phyloP scores from a whole-genome alignment of 2,888 invertebrate genomes.

The Physocephala rufipes region DNA sequence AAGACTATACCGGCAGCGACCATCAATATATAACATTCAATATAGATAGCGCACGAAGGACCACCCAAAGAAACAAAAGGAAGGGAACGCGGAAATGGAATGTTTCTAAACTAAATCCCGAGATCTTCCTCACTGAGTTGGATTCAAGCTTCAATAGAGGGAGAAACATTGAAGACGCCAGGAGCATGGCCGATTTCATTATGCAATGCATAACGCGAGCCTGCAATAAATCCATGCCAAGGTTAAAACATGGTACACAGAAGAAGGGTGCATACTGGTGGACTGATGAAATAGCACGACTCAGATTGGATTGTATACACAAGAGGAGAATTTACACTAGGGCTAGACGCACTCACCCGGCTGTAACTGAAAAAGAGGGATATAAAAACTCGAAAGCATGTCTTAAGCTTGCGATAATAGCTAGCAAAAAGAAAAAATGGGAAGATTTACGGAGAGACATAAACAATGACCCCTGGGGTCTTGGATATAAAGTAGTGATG shows the following conservation, averaged over 20 bases:
- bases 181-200: no score
- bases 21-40: conserved; percentile 22
- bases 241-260: no score
- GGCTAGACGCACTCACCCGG: neutral
- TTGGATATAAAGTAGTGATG: conserved; percentile 6
- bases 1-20: conserved; percentile 38
- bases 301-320: neutral
- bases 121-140: no score
- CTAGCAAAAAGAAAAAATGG: conserved; percentile 12
- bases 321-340: neutral
- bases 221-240: no score
- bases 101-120: no score
- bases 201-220: no score
- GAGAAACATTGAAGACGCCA: no score
- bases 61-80: no score
- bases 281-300: conserved; percentile 3
- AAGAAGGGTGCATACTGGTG: conserved; percentile 14
- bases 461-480: conserved; percentile 9
- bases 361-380: neutral
- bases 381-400: neutral
- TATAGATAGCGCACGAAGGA: no score
- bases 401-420: neutral
- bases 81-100: no score
- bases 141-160: no score
- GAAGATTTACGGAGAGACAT: neutral